These are phyloP conservation scores for Thaumetopoea pityocampa DNA, from an alignment of 1,140 invertebrate species.

Conservation along the genomic window DNA sequence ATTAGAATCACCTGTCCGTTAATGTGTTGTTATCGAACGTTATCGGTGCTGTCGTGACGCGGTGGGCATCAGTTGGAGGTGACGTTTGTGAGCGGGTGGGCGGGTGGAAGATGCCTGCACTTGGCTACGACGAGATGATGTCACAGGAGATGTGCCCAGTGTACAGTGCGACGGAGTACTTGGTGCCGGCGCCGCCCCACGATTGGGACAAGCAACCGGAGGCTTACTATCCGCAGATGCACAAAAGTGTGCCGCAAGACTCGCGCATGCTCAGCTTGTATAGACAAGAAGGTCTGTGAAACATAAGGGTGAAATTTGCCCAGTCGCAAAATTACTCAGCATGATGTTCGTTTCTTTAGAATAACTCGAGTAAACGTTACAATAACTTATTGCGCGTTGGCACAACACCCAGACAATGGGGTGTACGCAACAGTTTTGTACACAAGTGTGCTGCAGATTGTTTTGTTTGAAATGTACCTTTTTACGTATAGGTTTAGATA, in stretches of 20 bases:
- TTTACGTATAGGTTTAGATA: no score
- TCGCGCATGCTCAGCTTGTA: no score
- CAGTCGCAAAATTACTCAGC: no score
- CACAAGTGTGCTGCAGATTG: no score
- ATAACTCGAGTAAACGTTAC: no score
- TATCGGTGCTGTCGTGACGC: slow-evolving; percentile 26
- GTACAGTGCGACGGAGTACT: slow-evolving; percentile 36
- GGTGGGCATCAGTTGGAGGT: slow-evolving; percentile 35
- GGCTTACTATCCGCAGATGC: slow-evolving; percentile 28
- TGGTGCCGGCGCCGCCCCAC: slow-evolving; percentile 31
- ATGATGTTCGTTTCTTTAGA: no score
- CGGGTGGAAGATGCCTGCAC: slow-evolving; percentile 51
- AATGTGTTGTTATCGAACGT: slow-evolving; percentile 16
- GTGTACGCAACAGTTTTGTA: no score
- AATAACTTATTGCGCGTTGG: no score
- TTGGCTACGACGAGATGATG: slow-evolving; percentile 44
- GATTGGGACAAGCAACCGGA: slow-evolving; percentile 49
- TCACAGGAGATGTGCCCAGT: slow-evolving; percentile 47
- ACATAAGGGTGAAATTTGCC: no score
- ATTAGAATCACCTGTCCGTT: slow-evolving; percentile 47
- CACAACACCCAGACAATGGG: no score
- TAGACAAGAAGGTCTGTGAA: no score
- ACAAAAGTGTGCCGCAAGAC: slow-evolving; percentile 29
- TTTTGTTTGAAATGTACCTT: no score
- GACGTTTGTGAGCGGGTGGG: slow-evolving; percentile 20